phyloP scores from a whole-genome alignment of 2,113 vertebrate genomes.

The Oreochromis spilurus region DNA sequence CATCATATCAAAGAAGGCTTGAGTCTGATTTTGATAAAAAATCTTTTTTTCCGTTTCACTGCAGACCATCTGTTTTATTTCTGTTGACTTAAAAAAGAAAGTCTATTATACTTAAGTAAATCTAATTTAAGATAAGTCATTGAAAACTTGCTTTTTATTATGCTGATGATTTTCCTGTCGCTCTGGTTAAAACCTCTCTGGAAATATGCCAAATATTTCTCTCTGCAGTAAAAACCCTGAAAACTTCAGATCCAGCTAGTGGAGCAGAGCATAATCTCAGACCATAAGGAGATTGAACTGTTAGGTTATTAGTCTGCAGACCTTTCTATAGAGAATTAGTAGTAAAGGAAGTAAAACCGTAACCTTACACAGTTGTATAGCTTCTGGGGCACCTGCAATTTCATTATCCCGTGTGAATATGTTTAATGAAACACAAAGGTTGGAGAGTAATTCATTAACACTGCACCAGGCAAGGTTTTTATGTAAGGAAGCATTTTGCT shows the following conservation, averaged over 20 bases:
- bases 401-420: constrained; percentile 24
- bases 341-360: not conserved
- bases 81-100: not conserved
- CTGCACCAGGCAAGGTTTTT: constrained; percentile 11
- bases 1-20: not conserved
- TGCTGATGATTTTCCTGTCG: not conserved
- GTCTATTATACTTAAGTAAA: not conserved
- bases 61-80: not conserved
- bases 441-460: constrained; percentile 50
- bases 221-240: not conserved
- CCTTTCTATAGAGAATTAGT: not conserved
- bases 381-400: constrained; percentile 31
- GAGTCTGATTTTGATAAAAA: not conserved
- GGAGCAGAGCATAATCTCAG: not conserved
- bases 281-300: not conserved
- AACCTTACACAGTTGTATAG: not conserved
- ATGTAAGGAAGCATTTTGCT: constrained; percentile 41
- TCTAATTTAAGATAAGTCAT: too few species aligned
- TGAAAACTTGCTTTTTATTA: not conserved
- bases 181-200: not conserved
- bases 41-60: accelerated
- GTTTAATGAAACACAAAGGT: constrained; percentile 25
- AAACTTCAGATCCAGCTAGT: accelerated
- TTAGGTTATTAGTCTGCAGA: not conserved
- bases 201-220: not conserved